Base-by-base conservation (phyloP, 1,140 invertebrate species). In the Caenorhabditis tropicalis region DNA sequence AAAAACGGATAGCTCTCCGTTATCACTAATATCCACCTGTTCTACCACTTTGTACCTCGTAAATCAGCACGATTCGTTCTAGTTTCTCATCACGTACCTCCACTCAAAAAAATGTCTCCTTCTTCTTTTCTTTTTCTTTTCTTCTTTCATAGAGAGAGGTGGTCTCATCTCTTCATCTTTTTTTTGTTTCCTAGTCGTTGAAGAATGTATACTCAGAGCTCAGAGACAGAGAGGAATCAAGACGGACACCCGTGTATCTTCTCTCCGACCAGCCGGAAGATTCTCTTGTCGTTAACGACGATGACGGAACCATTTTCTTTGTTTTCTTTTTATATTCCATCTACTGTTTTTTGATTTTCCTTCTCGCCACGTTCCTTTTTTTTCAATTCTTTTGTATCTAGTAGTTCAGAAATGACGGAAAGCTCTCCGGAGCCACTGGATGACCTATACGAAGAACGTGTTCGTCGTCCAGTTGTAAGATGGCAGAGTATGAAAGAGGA, bases 391-490 rank as follows among this genome's bases (percentile, higher is more conserved):
- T 74, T n/a, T 74, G 36, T 74, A 74, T 46, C 16, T 74, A 24
- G 36, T 31, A 31, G 33, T 81, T 81, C 36, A 56, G 48, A 53
- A 56, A 84, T 84, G 83, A 65, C 48, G 36, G 83, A 84, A 24
- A 74, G 58, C 70, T 84, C 83, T 39, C 83, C 83, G 70, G 83
- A 84, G 79, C 83, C 83, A 33, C 49, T 84, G 70, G 83, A 84
- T 43, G 83, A 84, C 16, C 16, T 84, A 21, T 51, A 84, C 56
- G 70, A 79, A 49, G 51, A 39, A 27, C 70, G 33, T 12, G 39
- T 49, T 27, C 70, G 83, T 36, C 82, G 82, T 29, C 65, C 65
- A 43, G 82, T 82, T 24, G 79, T 84, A 21, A 65, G 79, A 33
- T 80, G 83, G 79, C 65, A 74, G n/a, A 74, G 65, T 43, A 74